phyloP scores from a whole-genome alignment of 2,888 invertebrate genomes.

The Nomada goodeniana region DNA sequence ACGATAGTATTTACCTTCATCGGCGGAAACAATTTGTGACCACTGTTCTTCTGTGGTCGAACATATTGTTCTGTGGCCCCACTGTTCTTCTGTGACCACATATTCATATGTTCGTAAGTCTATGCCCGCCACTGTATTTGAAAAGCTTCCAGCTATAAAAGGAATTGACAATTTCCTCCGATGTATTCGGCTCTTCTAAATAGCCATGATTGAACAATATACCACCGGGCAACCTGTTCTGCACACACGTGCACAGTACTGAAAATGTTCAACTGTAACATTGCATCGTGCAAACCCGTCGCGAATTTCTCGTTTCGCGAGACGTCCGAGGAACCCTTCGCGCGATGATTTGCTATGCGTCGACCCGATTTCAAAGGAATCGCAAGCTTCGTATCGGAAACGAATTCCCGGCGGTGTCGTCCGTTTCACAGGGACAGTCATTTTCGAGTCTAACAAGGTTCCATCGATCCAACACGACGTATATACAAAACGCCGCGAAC shows the following conservation, averaged over 20 bases:
- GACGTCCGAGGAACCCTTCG: not conserved
- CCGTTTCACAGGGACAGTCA: not conserved
- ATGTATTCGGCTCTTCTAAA: too few relatives aligned
- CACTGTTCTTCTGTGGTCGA: too few relatives aligned
- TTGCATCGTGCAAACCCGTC: not conserved
- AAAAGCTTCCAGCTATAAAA: too few relatives aligned
- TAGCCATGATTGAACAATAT: too few relatives aligned
- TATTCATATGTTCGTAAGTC: too few relatives aligned
- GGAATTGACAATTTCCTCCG: too few relatives aligned
- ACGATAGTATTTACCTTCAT: too few relatives aligned
- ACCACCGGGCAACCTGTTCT: too few relatives aligned
- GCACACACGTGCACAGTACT: not conserved
- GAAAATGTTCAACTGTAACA: not conserved
- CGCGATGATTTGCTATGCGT: conserved; percentile 10
- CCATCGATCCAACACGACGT: not conserved
- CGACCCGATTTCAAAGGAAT: conserved; percentile 20
- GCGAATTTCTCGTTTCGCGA: not conserved
- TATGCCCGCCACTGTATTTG: too few relatives aligned
- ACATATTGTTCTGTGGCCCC: too few relatives aligned
- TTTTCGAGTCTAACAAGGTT: conserved; percentile 16
- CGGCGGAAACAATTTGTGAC: too few relatives aligned
- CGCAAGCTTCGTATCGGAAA: conserved; percentile 9
- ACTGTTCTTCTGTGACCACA: too few relatives aligned
- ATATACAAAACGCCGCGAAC: not conserved
- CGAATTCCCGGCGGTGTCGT: conserved; percentile 36